phyloP scores from a whole-genome alignment of 2,113 vertebrate species.

The Craseonycteris thonglongyai region DNA sequence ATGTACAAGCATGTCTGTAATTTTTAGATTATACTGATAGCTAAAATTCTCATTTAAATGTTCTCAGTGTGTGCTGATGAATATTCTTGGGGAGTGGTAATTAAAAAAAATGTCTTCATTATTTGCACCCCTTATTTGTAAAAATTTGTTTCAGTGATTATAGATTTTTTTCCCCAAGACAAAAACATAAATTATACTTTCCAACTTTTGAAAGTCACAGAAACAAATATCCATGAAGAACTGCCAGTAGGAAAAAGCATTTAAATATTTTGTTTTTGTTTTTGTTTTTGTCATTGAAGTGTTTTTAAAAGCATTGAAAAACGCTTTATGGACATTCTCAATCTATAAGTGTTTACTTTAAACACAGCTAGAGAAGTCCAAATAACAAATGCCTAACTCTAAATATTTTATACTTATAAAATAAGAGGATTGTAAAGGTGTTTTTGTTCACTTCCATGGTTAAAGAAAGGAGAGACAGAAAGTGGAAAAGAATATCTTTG shows the following conservation, averaged over 20 bases:
- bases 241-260: not conserved
- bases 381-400: not conserved
- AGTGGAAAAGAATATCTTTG: not conserved
- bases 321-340: not conserved
- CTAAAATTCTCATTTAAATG: not conserved
- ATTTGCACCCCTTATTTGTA: not conserved
- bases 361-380: not conserved
- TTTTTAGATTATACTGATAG: not conserved
- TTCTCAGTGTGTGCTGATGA: not conserved
- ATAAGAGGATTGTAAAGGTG: not conserved
- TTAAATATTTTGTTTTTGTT: not conserved
- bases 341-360: not conserved
- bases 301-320: not conserved
- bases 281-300: not conserved
- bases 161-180: not conserved
- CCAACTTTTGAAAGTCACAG: not conserved
- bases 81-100: not conserved
- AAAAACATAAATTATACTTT: not conserved
- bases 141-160: not conserved
- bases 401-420: not conserved
- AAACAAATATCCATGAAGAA: not conserved
- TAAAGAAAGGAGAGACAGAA: not conserved
- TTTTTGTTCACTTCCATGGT: not conserved
- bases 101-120: not conserved
- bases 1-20: not conserved